Evolutionary conservation across 2,797 vertebrate genomes (phyloP), one percentile per base, ranked within the genome.

Genomic region (Pseudochaenichthys georgianus): DNA sequence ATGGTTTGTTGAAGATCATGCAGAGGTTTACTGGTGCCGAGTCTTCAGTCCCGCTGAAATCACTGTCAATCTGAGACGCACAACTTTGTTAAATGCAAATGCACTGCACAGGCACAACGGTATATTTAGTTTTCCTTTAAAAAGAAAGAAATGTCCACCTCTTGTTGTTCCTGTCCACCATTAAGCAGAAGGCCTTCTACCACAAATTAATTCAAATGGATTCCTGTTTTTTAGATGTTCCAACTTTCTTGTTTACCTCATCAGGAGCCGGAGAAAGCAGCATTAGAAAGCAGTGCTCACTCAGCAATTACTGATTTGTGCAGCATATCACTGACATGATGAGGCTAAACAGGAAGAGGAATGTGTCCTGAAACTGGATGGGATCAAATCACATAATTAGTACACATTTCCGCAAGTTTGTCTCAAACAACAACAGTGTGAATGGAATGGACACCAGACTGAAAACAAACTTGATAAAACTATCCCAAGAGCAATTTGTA

Each of bases 401-500:
- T 8, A 21, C 31, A 64, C 4, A 13, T 19, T 42, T 58, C 42
- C 0, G 51, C 3, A 7, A 41, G 4, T 38, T 3, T 55, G 10
- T 28, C 45, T 62, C 12, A 2, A 61, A 15, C 3, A 13, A 63
- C 23, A 41, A 46, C 10, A 1, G n/a, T 59, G 13, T 50, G 15
- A 38, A 21, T 65, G 28, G 5, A 28, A 28, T 28, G 28, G 28
- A 28, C 28, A 38, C 5, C 13, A 19, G 43, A 9, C 16, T 48
- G 34, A 38, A 38, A 60, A 48, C n/a, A 63, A 51, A 62, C 2
- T 9, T 19, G 1, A 12, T 13, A 45, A 46, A 41, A 21, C 23
- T 69, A 9, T 21, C 55, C 46, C 31, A 51, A 11, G 41, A 65
- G 23, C 52, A 45, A 34, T 13, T 71, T 80, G 71, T 80, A 80